Conservation (phyloP, 2,888 invertebrate genomes). For the Caenorhabditis sp. region DNA sequence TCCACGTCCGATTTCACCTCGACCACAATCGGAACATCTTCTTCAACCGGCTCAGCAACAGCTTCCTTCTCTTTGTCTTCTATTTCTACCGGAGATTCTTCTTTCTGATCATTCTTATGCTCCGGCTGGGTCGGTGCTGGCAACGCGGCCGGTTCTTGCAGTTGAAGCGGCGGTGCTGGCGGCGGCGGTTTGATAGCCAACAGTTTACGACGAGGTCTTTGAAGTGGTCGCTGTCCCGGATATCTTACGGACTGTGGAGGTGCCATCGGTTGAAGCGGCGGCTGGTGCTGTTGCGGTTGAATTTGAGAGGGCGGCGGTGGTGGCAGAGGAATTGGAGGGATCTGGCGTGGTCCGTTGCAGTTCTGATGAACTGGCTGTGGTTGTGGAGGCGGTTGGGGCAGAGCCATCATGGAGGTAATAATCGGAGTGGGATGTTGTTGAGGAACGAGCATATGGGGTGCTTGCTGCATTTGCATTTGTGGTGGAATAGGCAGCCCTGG, state of each 20-base stretch:
- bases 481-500: neutral
- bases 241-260: neutral
- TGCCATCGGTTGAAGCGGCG: no score
- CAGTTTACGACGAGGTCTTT: no score
- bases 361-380: no score
- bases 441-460: neutral
- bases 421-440: neutral
- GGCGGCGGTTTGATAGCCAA: neutral
- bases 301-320: neutral
- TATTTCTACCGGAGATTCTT: neutral
- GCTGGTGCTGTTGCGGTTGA: neutral
- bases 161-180: neutral
- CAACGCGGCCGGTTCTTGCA: neutral
- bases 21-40: no score
- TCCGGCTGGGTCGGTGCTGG: no score
- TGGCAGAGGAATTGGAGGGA: neutral
- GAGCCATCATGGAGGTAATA: neutral
- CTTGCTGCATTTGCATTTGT: slow-evolving; percentile 2
- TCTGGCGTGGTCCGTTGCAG: no score
- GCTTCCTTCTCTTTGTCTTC: neutral
- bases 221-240: neutral
- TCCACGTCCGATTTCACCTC: no score
- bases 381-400: neutral
- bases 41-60: no score
- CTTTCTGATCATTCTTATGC: neutral